Evolutionary conservation across 2,888 invertebrate genomes (phyloP).

Genomic region (Ametastegia equiseti): DNA sequence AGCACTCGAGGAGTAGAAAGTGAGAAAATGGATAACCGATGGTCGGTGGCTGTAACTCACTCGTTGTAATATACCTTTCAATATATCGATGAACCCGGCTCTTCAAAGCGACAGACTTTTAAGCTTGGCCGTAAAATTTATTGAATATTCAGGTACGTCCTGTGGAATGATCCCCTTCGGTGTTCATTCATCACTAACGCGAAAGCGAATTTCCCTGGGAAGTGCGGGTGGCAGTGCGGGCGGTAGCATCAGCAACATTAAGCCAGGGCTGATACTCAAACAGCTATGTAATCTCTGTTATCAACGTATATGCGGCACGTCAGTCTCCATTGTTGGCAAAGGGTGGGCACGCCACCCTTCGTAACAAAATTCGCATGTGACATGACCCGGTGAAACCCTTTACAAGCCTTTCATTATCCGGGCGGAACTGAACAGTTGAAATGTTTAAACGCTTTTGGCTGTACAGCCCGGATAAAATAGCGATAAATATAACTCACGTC

Average conservation of each 20-base stretch:
- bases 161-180: slow-evolving; percentile 30
- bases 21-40: background rate
- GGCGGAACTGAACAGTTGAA: background rate
- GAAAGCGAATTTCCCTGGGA: slow-evolving; percentile 30
- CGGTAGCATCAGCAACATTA: slow-evolving; percentile 16
- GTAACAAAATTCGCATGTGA: slow-evolving; percentile 15
- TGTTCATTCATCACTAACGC: slow-evolving; percentile 25
- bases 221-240: too few relatives aligned
- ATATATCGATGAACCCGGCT: slow-evolving; percentile 5
- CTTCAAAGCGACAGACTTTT: slow-evolving; percentile 3
- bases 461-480: background rate
- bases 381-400: slow-evolving; percentile 5
- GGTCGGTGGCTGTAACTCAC: background rate
- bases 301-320: slow-evolving; percentile 24
- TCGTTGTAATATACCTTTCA: background rate
- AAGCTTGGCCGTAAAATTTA: slow-evolving; percentile 13
- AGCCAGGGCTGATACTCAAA: slow-evolving; percentile 34
- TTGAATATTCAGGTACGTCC: slow-evolving; percentile 6
- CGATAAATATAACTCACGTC: background rate
- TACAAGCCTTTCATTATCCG: slow-evolving; percentile 23
- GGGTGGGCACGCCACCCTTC: background rate
- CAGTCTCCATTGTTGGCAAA: slow-evolving; percentile 8
- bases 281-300: slow-evolving; percentile 39
- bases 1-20: too few relatives aligned
- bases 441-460: background rate